Conservation (phyloP, 2,888 invertebrate genomes). For the Himalopsyche anomala region DNA sequence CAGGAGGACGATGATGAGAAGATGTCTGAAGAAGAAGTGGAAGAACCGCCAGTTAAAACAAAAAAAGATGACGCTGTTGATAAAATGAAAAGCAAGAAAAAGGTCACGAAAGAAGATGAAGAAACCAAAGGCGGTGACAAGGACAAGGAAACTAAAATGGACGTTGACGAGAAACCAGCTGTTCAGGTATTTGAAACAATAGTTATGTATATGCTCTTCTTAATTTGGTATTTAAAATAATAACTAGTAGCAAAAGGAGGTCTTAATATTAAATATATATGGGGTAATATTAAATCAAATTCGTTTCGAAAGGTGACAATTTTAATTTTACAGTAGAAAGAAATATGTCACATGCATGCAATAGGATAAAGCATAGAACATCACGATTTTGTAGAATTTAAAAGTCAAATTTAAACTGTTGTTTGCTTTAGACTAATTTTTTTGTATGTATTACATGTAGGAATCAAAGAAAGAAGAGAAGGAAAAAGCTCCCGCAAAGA, state of each 20-base stretch:
- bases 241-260: too few species aligned
- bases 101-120: conserved; percentile 15
- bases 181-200: conserved; percentile 18
- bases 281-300: too few species aligned
- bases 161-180: conserved; percentile 22
- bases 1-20: conserved; percentile 67
- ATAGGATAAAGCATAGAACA: too few species aligned
- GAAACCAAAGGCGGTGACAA: conserved; percentile 19
- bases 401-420: too few species aligned
- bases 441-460: not conserved
- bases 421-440: too few species aligned
- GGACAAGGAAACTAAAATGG: conserved; percentile 39
- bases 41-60: not conserved
- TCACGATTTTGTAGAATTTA: too few species aligned
- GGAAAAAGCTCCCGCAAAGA: conserved; percentile 65
- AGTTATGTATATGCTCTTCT: too few species aligned
- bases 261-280: too few species aligned
- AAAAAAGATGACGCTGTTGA: not conserved
- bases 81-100: conserved; percentile 3
- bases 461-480: conserved; percentile 49
- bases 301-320: too few species aligned
- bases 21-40: conserved; percentile 64
- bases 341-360: too few species aligned
- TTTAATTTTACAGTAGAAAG: too few species aligned
- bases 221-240: too few species aligned